These are phyloP conservation scores for Malurus splendens DNA, from an alignment of 2,797 vertebrate genomes.

Conservation along the genomic window DNA sequence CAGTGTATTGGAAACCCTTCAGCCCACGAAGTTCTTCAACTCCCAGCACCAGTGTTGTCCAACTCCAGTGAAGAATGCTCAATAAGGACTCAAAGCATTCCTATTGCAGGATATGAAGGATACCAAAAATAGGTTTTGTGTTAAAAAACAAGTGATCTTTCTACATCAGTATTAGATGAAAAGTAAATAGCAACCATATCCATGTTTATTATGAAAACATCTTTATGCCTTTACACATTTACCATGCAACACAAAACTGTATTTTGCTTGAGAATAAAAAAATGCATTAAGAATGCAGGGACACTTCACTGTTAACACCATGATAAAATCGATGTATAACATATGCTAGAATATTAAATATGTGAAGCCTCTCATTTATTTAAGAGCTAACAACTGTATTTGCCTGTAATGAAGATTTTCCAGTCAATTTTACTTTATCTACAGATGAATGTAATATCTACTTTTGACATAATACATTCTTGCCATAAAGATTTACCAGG, in stretches of 20 bases:
- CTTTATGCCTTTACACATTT: not conserved
- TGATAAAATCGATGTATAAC: not conserved
- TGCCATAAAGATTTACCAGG: not conserved
- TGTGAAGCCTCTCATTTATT: not conserved
- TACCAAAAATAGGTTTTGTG: not conserved
- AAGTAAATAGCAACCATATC: not conserved
- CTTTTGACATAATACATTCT: not conserved
- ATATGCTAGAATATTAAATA: not conserved
- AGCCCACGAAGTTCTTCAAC: constrained; percentile 95
- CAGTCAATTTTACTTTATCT: not conserved
- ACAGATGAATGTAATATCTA: not conserved
- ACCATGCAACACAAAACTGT: not conserved
- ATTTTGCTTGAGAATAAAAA: not conserved
- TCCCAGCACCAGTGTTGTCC: constrained; percentile 95
- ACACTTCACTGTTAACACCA: not conserved
- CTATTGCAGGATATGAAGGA: constrained; percentile 63
- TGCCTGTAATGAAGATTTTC: not conserved
- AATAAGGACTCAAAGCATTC: constrained; percentile 96
- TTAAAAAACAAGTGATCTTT: not conserved
- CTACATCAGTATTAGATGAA: not conserved
- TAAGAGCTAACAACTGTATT: not conserved
- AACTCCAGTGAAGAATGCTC: constrained; percentile 97
- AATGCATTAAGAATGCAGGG: not conserved
- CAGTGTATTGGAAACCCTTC: constrained; percentile 97
- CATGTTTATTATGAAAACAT: not conserved